Base-by-base conservation (phyloP, 2,797 vertebrate species). In the Enteromius trimaculatus region DNA sequence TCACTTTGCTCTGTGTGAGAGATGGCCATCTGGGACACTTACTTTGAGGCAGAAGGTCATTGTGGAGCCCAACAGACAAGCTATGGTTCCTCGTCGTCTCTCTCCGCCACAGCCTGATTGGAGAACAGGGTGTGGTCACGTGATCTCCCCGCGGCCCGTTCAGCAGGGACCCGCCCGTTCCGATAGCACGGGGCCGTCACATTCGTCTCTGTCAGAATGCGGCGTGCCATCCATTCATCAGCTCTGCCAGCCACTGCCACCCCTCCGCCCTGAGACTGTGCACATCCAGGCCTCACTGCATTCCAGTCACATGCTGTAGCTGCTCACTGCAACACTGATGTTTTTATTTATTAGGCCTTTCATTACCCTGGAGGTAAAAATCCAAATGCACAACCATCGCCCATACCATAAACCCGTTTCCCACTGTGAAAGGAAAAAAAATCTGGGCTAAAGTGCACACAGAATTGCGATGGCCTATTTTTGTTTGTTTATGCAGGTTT, bases 311-410 rank as follows among this genome's bases (percentile, higher is more conserved):
- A 93, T 92, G 92, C 92, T 89, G 87, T 89, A 93, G 91, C 91
- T 89, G 90, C 93, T 93, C 90, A 91, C 90, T 92, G 91, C 92
- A 93, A 93, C 92, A 91, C 93, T 94, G 94, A 95, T 94, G 93
- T 92, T 94, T 95, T 95, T 94, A 95, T 95, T 95, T 95, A 95
- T 94, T 94, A 95, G 93, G 92, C 91, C 93, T 93, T 94, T 94
- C 93, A 94, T 95, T 95, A 94, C 94, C 94, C 93, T 90, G 86
- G 91, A 92, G 94, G 93, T 92, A 94, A 93, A 94, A 94, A 94
- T 93, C 92, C 89, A 92, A 93, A 93, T 92, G 92, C 91, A 89
- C 90, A 89, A 91, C 93, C 90, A 91, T 92, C 77, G 91, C n/a
- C 53, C 85, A 91, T 91, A 89, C 88, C 86, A 92, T 90, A 89